These are phyloP conservation scores for Lepidurus packardi DNA, from an alignment of 1,140 invertebrate genomes.

Conservation along the genomic window DNA sequence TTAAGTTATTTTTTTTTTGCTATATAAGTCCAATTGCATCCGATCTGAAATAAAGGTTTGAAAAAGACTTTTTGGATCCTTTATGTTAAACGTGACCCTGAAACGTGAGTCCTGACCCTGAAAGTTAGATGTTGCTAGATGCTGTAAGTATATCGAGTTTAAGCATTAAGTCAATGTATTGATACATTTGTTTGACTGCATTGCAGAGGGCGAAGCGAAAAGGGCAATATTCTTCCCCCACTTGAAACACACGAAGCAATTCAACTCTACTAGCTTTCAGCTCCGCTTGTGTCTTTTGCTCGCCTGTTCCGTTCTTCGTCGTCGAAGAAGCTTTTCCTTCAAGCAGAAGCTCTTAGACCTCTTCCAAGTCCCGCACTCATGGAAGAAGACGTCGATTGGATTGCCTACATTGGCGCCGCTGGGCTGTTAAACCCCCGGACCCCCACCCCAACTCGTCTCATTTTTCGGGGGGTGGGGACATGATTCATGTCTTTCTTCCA, in stretches of 20 bases:
- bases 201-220: not conserved
- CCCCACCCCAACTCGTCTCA: not conserved
- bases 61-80: no score
- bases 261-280: not conserved
- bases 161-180: not conserved
- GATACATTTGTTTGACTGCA: not conserved
- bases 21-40: no score
- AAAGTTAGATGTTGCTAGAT: no score
- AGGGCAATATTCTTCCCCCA: not conserved
- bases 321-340: not conserved
- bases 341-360: not conserved
- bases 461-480: not conserved
- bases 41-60: no score
- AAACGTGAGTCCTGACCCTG: no score
- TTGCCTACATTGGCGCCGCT: constrained; percentile 17
- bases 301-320: not conserved
- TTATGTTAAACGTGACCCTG: no score
- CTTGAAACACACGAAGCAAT: not conserved
- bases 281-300: not conserved
- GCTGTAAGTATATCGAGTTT: not conserved
- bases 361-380: not conserved
- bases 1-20: no score
- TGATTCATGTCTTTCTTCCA: not conserved
- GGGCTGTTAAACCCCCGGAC: not conserved
- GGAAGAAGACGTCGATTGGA: not conserved